Evolutionary conservation across 2,113 vertebrate species (phyloP).

Genomic region (Atractosteus spatula): DNA sequence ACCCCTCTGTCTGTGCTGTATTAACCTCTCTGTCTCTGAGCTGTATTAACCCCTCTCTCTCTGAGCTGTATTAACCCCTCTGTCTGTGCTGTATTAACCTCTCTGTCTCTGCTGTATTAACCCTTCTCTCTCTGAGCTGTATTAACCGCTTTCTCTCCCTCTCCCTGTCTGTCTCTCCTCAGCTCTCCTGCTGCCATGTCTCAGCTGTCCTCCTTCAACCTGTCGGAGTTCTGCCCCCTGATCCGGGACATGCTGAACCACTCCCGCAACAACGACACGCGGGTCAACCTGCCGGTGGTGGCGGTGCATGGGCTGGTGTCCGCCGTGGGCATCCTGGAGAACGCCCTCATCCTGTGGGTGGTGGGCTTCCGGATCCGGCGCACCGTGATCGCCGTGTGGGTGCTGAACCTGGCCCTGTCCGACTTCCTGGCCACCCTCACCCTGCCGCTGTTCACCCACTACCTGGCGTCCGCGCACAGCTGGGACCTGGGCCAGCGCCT

Average conservation of each 20-base stretch:
- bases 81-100: no score
- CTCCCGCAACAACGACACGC: conserved; percentile 31
- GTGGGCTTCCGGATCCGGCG: conserved; percentile 76
- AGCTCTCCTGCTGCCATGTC: no score
- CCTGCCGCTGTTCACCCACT: conserved; percentile 78
- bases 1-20: no score
- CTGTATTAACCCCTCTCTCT: no score
- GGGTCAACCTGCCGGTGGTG: conserved; percentile 47
- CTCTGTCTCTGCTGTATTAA: no score
- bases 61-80: no score
- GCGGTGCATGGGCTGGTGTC: conserved; percentile 61
- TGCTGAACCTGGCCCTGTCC: conserved; percentile 82
- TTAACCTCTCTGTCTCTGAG: no score
- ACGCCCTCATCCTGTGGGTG: conserved; percentile 78
- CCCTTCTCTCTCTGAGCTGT: no score
- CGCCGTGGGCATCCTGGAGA: conserved; percentile 79
- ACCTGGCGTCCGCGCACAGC: conserved; percentile 64
- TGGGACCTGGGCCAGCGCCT: conserved; percentile 78
- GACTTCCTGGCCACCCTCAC: conserved; percentile 88
- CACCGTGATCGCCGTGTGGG: conserved; percentile 84
- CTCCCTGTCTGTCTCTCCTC: no score
- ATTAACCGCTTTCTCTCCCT: no score
- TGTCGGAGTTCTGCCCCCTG: conserved; percentile 38
- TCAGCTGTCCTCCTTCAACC: no score
- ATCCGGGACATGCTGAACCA: conserved; percentile 45